Conservation (phyloP, 2,797 vertebrate species). For the Galaxias olidus region DNA sequence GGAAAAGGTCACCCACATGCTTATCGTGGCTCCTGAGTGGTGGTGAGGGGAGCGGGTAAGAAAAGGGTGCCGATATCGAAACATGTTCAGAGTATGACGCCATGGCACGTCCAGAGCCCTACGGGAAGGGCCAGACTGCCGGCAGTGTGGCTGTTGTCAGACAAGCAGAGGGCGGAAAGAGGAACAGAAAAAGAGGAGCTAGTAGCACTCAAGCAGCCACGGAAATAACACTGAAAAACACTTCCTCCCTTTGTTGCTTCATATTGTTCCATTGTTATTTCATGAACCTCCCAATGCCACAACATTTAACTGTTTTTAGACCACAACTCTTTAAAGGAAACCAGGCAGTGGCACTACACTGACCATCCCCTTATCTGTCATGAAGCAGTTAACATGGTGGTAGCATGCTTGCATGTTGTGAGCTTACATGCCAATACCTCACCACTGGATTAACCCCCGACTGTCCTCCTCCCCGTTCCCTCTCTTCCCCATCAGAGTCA, state of each 20-base stretch:
- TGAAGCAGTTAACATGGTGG: too few species aligned
- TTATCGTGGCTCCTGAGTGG: constrained; percentile 32
- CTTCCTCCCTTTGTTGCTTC: neutral
- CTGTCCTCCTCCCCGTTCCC: neutral
- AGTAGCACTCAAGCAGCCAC: neutral
- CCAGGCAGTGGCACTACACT: too few species aligned
- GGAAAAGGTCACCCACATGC: constrained; percentile 53
- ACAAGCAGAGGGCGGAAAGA: neutral
- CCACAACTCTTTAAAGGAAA: too few species aligned
- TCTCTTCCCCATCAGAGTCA: constrained; percentile 49
- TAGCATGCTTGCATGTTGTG: too few species aligned
- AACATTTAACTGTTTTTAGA: too few species aligned
- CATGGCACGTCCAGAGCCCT: too few species aligned
- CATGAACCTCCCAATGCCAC: too few species aligned
- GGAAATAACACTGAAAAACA: neutral
- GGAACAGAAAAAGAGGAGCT: neutral
- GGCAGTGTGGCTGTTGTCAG: too few species aligned
- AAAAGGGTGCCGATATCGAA: neutral
- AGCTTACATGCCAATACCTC: too few species aligned
- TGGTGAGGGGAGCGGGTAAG: neutral
- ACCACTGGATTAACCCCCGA: too few species aligned
- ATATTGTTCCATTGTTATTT: neutral
- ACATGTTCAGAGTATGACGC: neutral
- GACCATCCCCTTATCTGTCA: too few species aligned
- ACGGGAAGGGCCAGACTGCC: too few species aligned